A percentile compares a stretch with the other conserved stretches of the same genome.
Conservation (phyloP, 2,113 vertebrate genomes). For the Rattus rattus region DNA sequence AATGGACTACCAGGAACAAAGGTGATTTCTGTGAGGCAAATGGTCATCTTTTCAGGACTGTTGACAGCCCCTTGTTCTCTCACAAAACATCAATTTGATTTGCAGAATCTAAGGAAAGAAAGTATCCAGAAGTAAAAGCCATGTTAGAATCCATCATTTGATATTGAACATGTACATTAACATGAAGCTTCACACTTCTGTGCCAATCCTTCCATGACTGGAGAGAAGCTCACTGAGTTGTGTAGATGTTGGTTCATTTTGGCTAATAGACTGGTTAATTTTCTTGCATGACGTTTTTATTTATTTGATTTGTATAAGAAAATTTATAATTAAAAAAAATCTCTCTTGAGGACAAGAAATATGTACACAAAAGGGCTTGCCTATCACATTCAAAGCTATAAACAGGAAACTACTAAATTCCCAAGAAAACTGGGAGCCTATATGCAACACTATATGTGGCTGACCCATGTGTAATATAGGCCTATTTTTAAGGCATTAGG, state of each 20-base stretch:
- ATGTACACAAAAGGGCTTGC: background rate
- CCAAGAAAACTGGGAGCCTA: background rate
- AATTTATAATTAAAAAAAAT: background rate
- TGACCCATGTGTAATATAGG: background rate
- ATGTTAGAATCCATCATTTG: background rate
- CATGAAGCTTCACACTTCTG: background rate
- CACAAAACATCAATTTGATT: slow-evolving; percentile 39
- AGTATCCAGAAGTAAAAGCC: slow-evolving; percentile 15
- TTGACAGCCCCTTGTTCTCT: background rate
- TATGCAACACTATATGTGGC: background rate
- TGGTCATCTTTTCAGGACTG: slow-evolving; percentile 25
- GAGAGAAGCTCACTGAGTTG: background rate
- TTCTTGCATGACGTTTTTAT: background rate
- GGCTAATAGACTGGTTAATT: background rate
- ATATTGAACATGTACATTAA: background rate
- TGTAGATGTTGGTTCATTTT: background rate
- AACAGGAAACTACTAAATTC: slow-evolving; percentile 25
- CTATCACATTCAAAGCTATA: slow-evolving; percentile 29
- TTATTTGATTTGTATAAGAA: background rate
- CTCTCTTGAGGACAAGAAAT: background rate
- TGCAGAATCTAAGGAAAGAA: slow-evolving; percentile 29
- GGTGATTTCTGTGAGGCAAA: slow-evolving; percentile 41
- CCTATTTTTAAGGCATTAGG: background rate
- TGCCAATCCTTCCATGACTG: background rate
- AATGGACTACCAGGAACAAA: slow-evolving; percentile 33